Evolutionary conservation across 2,113 vertebrate species (phyloP), one percentile per base, ranked within the genome.

Genomic region (Chlorodrepanis virens): DNA sequence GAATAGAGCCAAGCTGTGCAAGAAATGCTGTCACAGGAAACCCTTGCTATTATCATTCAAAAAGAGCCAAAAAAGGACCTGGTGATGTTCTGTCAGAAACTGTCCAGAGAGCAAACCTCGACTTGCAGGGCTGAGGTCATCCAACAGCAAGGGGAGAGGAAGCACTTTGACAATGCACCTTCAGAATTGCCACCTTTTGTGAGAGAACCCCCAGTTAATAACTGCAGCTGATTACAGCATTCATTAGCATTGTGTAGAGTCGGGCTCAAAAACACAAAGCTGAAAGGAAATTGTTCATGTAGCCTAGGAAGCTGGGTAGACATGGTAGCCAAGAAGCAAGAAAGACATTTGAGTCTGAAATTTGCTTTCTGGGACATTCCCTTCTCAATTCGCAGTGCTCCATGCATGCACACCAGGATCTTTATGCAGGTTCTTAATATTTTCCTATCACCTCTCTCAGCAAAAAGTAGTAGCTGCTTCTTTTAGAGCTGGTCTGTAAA

Each of bases 1-100:
- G 93, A 97, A 96, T 92, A 95, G 95, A 96, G 93, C 83, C 94
- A 95, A 96, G 95, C 93, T 96, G 63, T 64, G 39, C 71, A 86
- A 95, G 83, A 96, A 91, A 94, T 23, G 92, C 89, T 94, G 94
- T 91, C 93, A 79, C 83, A 92, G 93, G 94, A 96, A 96, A 93
- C 80, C 87, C 64, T 95, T 33, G 9, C 79, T 93, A 89, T 92
- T 94, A 81, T 53, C 76, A 83, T 89, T 87, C 65, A 78, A 90
- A 96, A 87, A 68, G 76, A 83, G 44, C 40, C 69, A 83, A 90
- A 88, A 93, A 90, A 28, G 63, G 56, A 89, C 74, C 64, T 69
- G 60, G 6, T 33, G 90, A 94, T 78, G 56, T 92, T 96, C 81
- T 57, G 57, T 77, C 71, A 82, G 53, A 57, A 72, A 87, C 29